Evolutionary conservation across 2,797 vertebrate genomes (phyloP).

Genomic region (Eulemur rubriventer): DNA sequence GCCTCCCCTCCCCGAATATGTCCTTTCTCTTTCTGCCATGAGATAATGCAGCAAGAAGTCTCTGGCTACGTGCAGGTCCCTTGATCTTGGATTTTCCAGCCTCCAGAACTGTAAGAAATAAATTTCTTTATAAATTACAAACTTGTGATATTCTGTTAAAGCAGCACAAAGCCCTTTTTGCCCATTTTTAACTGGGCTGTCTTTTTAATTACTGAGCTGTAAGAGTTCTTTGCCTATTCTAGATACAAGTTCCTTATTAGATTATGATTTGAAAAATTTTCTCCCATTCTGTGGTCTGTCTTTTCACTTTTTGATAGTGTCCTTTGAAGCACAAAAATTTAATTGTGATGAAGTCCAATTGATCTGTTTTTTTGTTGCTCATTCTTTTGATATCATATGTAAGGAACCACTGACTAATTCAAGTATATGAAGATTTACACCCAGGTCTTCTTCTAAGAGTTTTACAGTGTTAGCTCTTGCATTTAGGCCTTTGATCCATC

Average conservation of each 20-base stretch:
- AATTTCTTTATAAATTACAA: background rate
- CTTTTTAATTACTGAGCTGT: background rate
- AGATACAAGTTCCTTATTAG: background rate
- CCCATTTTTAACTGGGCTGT: background rate
- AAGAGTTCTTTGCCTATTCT: background rate
- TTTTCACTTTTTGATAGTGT: background rate
- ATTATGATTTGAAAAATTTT: background rate
- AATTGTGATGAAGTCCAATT: background rate
- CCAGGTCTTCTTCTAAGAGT: background rate
- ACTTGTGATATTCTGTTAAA: too few species aligned
- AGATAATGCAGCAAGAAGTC: background rate
- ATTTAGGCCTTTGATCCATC: background rate
- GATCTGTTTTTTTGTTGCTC: background rate
- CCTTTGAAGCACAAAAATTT: background rate
- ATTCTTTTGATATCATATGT: background rate
- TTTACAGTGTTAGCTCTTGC: background rate
- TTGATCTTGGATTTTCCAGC: too few species aligned
- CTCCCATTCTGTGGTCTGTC: background rate
- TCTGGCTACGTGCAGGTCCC: background rate
- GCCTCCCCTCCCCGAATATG: accelerated
- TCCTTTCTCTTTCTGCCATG: background rate
- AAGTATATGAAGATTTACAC: background rate
- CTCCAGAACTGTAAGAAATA: background rate
- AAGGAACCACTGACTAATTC: background rate
- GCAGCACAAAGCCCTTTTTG: background rate